These are phyloP conservation scores for Chironomus tepperi DNA, from an alignment of 1,140 invertebrate genomes.

Conservation along the genomic window DNA sequence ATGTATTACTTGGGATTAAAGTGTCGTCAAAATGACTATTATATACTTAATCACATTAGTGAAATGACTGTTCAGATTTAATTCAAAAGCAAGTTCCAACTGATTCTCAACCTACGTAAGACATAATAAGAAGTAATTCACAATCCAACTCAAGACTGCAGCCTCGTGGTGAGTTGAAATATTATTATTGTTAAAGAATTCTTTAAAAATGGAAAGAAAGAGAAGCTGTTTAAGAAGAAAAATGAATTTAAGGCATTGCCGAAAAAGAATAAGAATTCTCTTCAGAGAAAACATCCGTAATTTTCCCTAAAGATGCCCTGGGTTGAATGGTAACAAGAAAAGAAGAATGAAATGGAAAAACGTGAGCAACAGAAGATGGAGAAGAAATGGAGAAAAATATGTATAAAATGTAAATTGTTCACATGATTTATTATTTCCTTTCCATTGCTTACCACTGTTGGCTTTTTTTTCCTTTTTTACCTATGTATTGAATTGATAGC, in stretches of 20 bases:
- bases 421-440: constrained; percentile 23
- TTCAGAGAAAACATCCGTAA: not conserved
- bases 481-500: too few relatives aligned
- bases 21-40: too few relatives aligned
- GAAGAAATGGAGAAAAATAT: not conserved
- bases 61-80: too few relatives aligned
- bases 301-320: not conserved
- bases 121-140: too few relatives aligned
- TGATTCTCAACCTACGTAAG: too few relatives aligned
- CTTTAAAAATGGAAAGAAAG: not conserved
- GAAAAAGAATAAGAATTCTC: not conserved
- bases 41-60: too few relatives aligned
- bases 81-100: too few relatives aligned
- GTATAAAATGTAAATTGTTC: constrained; percentile 18
- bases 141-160: too few relatives aligned
- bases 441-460: not conserved
- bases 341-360: not conserved
- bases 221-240: not conserved
- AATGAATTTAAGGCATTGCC: not conserved
- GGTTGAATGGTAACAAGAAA: not conserved
- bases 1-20: too few relatives aligned
- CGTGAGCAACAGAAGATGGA: not conserved
- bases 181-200: not conserved
- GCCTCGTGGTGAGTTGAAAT: too few relatives aligned
- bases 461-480: not conserved